Percentiles rank a stretch among this genome's conserved stretches.
These are phyloP conservation scores for Osmerus eperlanus DNA, from an alignment of 2,113 vertebrate genomes.

Conservation along the genomic window DNA sequence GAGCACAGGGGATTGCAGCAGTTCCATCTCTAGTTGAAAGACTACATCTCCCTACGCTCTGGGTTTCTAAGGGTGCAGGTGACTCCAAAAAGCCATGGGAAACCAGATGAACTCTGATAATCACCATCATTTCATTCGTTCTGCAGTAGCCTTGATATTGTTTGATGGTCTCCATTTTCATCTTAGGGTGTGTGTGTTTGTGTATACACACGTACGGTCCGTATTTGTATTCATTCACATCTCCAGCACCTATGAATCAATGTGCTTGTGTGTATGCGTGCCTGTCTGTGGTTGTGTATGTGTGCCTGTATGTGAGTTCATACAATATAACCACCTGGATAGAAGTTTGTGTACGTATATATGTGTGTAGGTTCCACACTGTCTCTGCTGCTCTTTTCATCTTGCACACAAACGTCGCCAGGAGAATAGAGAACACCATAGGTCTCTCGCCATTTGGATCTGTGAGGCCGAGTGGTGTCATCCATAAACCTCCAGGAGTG, in stretches of 20 bases:
- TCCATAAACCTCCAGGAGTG: constrained; percentile 51
- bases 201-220: too few relatives aligned
- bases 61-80: constrained; percentile 19
- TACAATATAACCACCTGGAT: too few relatives aligned
- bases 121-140: not conserved
- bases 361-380: too few relatives aligned
- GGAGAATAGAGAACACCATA: not conserved
- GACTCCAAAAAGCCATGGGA: not conserved
- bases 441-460: constrained; percentile 14
- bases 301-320: constrained; percentile 7
- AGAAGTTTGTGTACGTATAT: not conserved
- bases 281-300: not conserved
- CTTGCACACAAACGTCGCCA: too few relatives aligned
- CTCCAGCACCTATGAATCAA: not conserved
- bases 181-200: too few relatives aligned
- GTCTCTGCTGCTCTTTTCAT: too few relatives aligned
- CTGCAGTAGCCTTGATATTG: too few relatives aligned
- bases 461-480: constrained; percentile 30
- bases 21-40: constrained; percentile 63
- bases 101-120: not conserved
- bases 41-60: constrained; percentile 6
- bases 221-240: too few relatives aligned
- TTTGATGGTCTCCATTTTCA: too few relatives aligned
- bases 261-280: not conserved
- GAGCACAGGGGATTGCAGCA: constrained; percentile 18